Percentiles rank a stretch among this genome's conserved stretches.
Conservation (phyloP, 2,797 vertebrate genomes). For the Octomys mimax region DNA sequence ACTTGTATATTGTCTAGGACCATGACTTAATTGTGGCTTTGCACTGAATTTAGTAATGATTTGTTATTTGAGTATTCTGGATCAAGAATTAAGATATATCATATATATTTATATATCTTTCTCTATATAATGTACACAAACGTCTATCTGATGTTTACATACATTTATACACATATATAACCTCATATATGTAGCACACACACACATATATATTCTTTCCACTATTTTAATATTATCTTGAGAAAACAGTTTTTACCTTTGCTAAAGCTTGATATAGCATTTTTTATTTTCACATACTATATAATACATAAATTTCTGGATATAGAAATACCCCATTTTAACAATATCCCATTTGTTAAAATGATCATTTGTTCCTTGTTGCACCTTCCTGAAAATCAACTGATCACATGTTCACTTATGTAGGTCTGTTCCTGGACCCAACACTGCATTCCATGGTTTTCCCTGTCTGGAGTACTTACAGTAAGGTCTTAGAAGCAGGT, state of each 20-base stretch:
- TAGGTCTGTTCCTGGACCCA: not conserved
- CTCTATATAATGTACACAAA: not conserved
- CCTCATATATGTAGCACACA: not conserved
- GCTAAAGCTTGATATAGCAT: not conserved
- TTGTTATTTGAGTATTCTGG: not conserved
- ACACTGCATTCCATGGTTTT: not conserved
- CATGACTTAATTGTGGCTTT: not conserved
- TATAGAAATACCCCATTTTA: not conserved
- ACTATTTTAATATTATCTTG: not conserved
- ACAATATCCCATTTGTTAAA: not conserved
- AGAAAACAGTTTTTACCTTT: not conserved
- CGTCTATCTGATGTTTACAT: not conserved
- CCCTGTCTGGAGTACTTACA: not conserved
- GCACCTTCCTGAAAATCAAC: not conserved
- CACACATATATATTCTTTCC: not conserved
- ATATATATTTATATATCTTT: not conserved
- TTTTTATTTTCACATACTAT: slow-evolving; percentile 1
- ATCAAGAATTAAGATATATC: not conserved
- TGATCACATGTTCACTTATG: accelerated
- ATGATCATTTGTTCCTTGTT: not conserved
- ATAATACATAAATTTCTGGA: no score
- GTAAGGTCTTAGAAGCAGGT: not conserved
- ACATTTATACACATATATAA: not conserved
- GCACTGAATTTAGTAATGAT: not conserved
- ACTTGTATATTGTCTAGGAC: not conserved